Evolutionary conservation across 2,113 vertebrate genomes (phyloP).

Genomic region (Myotis brandtii): DNA sequence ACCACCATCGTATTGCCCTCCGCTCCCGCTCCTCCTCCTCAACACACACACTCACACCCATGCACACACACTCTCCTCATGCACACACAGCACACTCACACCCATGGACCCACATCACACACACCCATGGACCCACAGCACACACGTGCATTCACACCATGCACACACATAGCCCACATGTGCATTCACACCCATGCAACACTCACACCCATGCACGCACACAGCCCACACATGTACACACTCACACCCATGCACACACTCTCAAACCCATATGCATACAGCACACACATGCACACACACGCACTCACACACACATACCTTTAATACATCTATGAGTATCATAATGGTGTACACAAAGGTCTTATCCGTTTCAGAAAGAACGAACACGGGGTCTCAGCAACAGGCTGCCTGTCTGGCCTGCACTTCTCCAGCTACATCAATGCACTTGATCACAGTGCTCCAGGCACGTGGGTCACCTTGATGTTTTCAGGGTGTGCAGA

Average conservation of each 20-base stretch:
- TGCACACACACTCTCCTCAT: neutral
- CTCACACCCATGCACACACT: neutral
- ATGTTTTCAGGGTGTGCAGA: neutral
- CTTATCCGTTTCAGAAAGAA: neutral
- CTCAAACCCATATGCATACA: too few species aligned
- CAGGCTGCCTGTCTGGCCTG: neutral
- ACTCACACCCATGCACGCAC: fast-evolving
- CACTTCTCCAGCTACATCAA: too few species aligned
- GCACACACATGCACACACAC: neutral
- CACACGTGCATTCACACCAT: neutral
- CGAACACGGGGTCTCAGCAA: too few species aligned
- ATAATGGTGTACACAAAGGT: neutral
- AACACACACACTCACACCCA: neutral
- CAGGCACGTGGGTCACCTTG: fast-evolving
- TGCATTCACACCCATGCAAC: neutral
- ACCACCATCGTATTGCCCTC: fast-evolving
- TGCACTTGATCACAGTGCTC: fast-evolving
- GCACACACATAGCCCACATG: neutral
- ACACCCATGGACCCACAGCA: neutral
- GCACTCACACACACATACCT: neutral
- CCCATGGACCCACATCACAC: neutral
- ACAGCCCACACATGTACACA: neutral
- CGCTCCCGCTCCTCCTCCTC: neutral
- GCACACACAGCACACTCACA: neutral
- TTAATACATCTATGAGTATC: fast-evolving